phyloP scores from a whole-genome alignment of 1,140 invertebrate species.

The Globodera rostochiensis region DNA sequence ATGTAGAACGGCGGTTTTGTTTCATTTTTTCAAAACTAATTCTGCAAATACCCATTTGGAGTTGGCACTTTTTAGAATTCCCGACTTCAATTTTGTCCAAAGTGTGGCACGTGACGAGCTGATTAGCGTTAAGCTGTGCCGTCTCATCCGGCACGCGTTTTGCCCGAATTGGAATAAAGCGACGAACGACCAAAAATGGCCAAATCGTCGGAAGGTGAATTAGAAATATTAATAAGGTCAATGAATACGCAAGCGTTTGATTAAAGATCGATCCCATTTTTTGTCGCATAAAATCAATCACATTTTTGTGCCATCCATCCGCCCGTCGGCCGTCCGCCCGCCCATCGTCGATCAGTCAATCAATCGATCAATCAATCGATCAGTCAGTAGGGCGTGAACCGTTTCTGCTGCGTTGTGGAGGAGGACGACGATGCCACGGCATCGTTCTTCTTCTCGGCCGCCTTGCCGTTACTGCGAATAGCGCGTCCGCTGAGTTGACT shows the following conservation, averaged over 20 bases:
- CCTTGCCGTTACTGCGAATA: not conserved
- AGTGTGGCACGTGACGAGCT: no score
- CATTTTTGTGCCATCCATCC: not conserved
- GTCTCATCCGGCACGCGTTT: no score
- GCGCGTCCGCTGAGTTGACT: not conserved
- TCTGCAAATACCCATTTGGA: no score
- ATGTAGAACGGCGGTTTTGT: no score
- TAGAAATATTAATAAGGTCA: not conserved
- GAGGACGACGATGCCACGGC: not conserved
- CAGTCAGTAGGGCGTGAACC: not conserved
- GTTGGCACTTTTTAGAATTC: no score
- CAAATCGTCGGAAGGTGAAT: not conserved
- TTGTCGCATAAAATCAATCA: not conserved
- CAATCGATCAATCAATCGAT: no score
- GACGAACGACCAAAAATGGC: not conserved
- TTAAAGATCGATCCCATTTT: not conserved
- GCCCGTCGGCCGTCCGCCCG: no score
- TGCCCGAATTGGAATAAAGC: no score
- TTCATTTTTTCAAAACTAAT: no score
- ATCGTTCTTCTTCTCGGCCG: not conserved
- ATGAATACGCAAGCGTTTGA: not conserved
- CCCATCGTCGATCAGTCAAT: no score
- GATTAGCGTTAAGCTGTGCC: no score
- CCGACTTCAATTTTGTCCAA: no score
- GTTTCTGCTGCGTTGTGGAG: not conserved